phyloP scores from a whole-genome alignment of 2,797 vertebrate genomes.

The Columba guinea region DNA sequence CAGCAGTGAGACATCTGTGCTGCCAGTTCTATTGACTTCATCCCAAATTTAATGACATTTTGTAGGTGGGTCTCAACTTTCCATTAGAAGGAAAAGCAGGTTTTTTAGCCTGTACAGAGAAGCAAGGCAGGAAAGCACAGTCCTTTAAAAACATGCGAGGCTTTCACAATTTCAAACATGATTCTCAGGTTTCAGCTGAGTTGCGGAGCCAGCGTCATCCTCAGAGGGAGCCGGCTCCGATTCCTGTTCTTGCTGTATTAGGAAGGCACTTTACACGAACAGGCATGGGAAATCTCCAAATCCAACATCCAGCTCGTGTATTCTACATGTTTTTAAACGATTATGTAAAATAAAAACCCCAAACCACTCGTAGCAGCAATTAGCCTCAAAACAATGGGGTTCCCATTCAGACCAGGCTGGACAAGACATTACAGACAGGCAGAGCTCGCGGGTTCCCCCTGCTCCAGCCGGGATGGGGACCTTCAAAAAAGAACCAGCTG shows the following conservation, averaged over 20 bases:
- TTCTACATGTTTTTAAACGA: neutral
- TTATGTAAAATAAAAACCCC: neutral
- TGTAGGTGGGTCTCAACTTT: slow-evolving; percentile 2
- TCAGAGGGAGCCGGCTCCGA: neutral
- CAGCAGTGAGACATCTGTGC: neutral
- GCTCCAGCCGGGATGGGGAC: neutral
- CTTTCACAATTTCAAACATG: neutral
- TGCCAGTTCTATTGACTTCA: neutral
- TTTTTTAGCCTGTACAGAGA: neutral
- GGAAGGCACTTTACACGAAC: neutral
- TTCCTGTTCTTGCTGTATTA: neutral
- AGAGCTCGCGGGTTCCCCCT: neutral
- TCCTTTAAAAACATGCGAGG: neutral
- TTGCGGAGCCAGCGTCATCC: fast-evolving
- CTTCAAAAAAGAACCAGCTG: neutral
- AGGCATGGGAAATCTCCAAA: neutral
- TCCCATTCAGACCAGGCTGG: too few relatives aligned
- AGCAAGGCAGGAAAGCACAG: neutral
- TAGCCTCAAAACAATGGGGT: neutral
- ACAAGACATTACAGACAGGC: neutral
- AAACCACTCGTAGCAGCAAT: neutral
- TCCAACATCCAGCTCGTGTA: neutral
- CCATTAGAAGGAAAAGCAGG: slow-evolving; percentile 18
- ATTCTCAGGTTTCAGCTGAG: neutral
- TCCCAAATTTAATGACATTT: neutral